Evolutionary conservation across 2,888 invertebrate species (phyloP).

Genomic region (Pedicia rivosa): DNA sequence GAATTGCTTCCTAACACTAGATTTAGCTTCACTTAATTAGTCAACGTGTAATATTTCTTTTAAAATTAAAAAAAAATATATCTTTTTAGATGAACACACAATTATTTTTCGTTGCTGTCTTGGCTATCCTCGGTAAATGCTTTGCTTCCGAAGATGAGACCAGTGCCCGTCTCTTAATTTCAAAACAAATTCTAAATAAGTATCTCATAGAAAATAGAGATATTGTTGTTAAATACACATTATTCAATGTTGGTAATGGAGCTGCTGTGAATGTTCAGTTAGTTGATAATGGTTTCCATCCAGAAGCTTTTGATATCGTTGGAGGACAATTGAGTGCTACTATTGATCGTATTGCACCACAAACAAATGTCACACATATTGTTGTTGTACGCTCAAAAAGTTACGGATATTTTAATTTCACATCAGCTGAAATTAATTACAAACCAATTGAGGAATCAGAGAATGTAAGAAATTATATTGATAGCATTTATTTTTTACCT

Average conservation of each 20-base stretch:
- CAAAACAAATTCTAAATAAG: constrained; percentile 89
- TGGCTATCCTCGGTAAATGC: constrained; percentile 17
- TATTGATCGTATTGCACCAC: constrained; percentile 82
- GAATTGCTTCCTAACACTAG: no score
- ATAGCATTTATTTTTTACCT: not conserved
- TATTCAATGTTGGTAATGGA: constrained; percentile 84
- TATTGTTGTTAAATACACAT: constrained; percentile 83
- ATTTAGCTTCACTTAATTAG: not conserved
- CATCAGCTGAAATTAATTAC: constrained; percentile 86
- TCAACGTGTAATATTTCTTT: constrained; percentile 4
- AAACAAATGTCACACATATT: constrained; percentile 85
- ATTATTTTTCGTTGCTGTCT: constrained; percentile 6
- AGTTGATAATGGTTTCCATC: constrained; percentile 82
- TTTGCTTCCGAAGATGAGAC: constrained; percentile 45
- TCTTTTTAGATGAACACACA: constrained; percentile 3
- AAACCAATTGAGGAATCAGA: constrained; percentile 67
- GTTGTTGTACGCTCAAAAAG: constrained; percentile 80
- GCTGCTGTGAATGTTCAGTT: constrained; percentile 76
- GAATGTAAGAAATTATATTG: constrained; percentile 35
- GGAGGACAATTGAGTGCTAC: constrained; percentile 70
- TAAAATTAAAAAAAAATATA: no score
- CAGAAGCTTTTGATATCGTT: constrained; percentile 77
- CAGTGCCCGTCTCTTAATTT: constrained; percentile 69
- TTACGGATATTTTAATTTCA: constrained; percentile 93
- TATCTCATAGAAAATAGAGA: constrained; percentile 95